Evolutionary conservation across 2,797 vertebrate genomes (phyloP).

Genomic region (Rhynchotus rufescens): DNA sequence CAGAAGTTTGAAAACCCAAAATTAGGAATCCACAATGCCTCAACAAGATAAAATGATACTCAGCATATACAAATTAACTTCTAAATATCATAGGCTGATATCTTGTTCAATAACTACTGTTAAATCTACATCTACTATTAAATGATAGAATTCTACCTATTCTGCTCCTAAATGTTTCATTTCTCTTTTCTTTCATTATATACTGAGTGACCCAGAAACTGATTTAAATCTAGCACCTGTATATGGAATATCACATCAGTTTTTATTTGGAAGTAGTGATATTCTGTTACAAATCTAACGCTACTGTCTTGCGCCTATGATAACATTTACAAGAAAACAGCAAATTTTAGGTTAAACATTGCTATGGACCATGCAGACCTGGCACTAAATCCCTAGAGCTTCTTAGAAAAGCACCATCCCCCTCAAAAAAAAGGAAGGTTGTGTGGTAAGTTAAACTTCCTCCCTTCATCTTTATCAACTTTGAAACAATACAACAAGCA

Average conservation of each 20-base stretch:
- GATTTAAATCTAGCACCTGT: conserved; percentile 67
- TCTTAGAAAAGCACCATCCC: conserved; percentile 40
- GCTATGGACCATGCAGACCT: not conserved
- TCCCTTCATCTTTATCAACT: conserved; percentile 37
- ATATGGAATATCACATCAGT: conserved; percentile 37
- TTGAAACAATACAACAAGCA: conserved; percentile 21
- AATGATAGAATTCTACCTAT: not conserved
- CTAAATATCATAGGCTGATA: not conserved
- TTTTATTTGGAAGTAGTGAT: conserved; percentile 57
- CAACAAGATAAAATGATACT: not conserved
- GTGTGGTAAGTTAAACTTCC: conserved; percentile 48
- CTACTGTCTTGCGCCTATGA: conserved; percentile 52
- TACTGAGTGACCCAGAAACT: conserved; percentile 37
- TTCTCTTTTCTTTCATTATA: not conserved
- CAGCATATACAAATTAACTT: not conserved
- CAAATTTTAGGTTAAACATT: not conserved
- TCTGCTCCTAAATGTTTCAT: not conserved
- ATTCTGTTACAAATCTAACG: conserved; percentile 51
- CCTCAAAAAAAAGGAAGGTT: not conserved
- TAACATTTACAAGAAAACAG: conserved; percentile 47
- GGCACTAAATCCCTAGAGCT: conserved; percentile 8
- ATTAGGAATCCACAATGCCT: not conserved
- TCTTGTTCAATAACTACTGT: not conserved
- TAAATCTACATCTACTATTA: not conserved
- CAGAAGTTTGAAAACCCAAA: not conserved